These are phyloP conservation scores for Pseudochromis fuscus DNA, from an alignment of 2,797 vertebrate species.

Conservation along the genomic window DNA sequence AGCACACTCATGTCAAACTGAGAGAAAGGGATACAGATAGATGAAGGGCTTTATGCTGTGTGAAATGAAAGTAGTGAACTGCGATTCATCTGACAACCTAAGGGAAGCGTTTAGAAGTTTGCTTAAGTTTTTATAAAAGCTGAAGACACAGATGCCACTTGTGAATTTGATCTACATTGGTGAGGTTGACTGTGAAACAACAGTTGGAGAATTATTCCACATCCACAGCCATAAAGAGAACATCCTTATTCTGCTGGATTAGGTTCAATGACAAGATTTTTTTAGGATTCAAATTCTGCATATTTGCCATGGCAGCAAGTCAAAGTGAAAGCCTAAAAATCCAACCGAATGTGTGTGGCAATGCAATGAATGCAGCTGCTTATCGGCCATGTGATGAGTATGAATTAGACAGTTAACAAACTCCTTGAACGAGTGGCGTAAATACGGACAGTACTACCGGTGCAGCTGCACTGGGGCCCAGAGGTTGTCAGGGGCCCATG, in stretches of 20 bases:
- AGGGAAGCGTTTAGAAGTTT: slow-evolving; percentile 41
- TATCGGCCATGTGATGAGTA: too few species aligned
- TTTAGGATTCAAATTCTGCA: slow-evolving; percentile 1
- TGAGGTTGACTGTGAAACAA: neutral
- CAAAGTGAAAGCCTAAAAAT: slow-evolving; percentile 8
- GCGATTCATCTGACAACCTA: slow-evolving; percentile 46
- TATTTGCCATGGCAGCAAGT: slow-evolving; percentile 9
- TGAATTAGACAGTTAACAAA: too few species aligned
- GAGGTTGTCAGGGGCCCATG: too few species aligned
- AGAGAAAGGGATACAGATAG: slow-evolving; percentile 42
- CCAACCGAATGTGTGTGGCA: accelerated
- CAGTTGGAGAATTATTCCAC: slow-evolving; percentile 14
- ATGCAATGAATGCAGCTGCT: neutral
- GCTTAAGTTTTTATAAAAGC: slow-evolving; percentile 36
- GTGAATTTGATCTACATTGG: slow-evolving; percentile 25
- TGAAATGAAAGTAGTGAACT: slow-evolving; percentile 52
- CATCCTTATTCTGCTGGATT: neutral
- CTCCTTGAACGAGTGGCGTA: too few species aligned
- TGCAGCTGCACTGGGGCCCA: too few species aligned
- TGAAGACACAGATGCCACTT: slow-evolving; percentile 30
- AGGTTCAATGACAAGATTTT: neutral
- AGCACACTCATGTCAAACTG: slow-evolving; percentile 42
- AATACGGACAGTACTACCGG: too few species aligned
- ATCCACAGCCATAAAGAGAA: neutral
- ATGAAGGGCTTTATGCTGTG: slow-evolving; percentile 55